These are phyloP conservation scores for Trachops cirrhosus DNA, from an alignment of 2,797 vertebrate genomes.

Conservation along the genomic window DNA sequence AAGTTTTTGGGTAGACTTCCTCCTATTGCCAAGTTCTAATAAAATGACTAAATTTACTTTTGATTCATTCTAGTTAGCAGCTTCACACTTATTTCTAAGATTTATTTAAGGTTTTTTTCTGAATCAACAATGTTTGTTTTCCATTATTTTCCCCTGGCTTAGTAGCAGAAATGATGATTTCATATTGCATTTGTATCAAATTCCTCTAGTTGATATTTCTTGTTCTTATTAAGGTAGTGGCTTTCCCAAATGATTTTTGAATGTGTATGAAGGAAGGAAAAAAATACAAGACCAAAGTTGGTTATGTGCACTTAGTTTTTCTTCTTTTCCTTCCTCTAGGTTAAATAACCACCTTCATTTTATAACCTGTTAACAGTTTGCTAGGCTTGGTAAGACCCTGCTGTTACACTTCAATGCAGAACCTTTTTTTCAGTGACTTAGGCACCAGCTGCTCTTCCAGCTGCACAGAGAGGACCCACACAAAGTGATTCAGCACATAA, in stretches of 20 bases:
- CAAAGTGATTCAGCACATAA: neutral
- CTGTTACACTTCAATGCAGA: neutral
- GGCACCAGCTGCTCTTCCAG: neutral
- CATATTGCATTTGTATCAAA: neutral
- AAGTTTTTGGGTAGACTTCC: neutral
- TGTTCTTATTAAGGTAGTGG: neutral
- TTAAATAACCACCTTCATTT: neutral
- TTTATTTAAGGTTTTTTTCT: neutral
- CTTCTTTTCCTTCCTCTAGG: neutral
- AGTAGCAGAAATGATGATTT: neutral
- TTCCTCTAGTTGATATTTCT: neutral
- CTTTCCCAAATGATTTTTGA: neutral
- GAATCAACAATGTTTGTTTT: neutral
- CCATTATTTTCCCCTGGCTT: neutral
- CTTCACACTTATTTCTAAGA: neutral
- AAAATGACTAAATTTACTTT: neutral
- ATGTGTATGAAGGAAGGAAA: neutral
- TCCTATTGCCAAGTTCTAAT: neutral
- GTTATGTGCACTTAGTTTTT: neutral
- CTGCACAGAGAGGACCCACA: neutral
- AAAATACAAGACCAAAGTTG: neutral
- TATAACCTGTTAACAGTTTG: conserved; percentile 38
- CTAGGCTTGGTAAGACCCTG: neutral
- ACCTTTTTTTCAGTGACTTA: neutral
- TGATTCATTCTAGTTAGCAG: neutral